phyloP scores from a whole-genome alignment of 2,888 invertebrate genomes.

The Phortica magna region DNA sequence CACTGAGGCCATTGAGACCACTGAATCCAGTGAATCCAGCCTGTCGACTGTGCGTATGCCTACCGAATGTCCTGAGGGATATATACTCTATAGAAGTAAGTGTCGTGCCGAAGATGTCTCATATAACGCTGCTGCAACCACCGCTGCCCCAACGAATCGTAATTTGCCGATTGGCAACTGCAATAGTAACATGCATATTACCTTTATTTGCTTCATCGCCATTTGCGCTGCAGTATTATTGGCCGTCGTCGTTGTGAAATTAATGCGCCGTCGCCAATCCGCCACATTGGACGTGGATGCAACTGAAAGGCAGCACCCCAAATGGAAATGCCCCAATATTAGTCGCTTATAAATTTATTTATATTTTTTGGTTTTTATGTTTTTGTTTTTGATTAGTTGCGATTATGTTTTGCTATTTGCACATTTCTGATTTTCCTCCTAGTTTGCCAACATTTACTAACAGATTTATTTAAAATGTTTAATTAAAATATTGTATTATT shows the following conservation, averaged over 20 bases:
- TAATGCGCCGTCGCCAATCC: neutral
- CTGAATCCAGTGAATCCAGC: neutral
- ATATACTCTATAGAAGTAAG: constrained; percentile 56
- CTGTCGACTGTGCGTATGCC: neutral
- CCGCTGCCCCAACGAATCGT: constrained; percentile 49
- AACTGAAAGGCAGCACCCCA: constrained; percentile 5
- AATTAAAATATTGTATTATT: neutral
- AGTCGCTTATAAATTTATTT: neutral
- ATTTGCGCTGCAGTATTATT: neutral
- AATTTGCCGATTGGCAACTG: constrained; percentile 49
- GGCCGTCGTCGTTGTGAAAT: constrained; percentile 35
- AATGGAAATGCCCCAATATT: constrained; percentile 57
- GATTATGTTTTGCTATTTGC: neutral
- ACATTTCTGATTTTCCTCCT: neutral
- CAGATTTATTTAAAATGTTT: neutral
- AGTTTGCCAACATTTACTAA: neutral
- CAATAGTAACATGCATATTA: constrained; percentile 38
- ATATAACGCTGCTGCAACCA: constrained; percentile 26
- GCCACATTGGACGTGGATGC: constrained; percentile 18
- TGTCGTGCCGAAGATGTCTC: constrained; percentile 63
- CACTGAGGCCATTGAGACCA: neutral
- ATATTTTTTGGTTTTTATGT: neutral
- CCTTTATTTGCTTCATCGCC: constrained; percentile 1
- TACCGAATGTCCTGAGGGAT: constrained; percentile 55
- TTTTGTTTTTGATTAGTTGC: neutral